phyloP scores from a whole-genome alignment of 1,140 invertebrate species.

The Hyles euphorbiae region DNA sequence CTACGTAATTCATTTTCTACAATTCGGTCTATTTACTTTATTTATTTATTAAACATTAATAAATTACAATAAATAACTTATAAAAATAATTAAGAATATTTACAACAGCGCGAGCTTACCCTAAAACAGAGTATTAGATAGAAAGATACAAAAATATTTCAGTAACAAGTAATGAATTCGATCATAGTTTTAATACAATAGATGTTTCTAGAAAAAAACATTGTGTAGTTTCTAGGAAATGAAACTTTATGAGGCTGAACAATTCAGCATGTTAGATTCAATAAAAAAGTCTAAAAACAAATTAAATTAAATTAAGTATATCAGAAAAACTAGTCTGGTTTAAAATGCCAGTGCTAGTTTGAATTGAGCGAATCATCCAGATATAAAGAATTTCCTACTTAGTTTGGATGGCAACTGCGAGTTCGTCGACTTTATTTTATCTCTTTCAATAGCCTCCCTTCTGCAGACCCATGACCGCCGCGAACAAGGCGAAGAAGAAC shows the following conservation, averaged over 20 bases:
- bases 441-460: conserved; percentile 50
- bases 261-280: no score
- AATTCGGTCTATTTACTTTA: neutral
- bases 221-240: no score
- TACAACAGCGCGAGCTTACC: conserved; percentile 46
- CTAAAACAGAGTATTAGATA: neutral
- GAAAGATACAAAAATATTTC: no score
- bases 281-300: no score
- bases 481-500: conserved; percentile 90
- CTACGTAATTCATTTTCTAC: conserved; percentile 5
- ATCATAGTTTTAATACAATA: no score
- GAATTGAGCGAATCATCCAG: neutral
- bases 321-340: no score
- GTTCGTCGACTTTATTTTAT: conserved; percentile 49
- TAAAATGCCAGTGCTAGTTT: no score
- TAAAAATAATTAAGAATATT: conserved; percentile 37
- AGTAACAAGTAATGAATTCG: no score
- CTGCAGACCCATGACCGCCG: conserved; percentile 77
- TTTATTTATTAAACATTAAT: conserved; percentile 5
- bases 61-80: conserved; percentile 30
- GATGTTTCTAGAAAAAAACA: no score
- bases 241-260: no score
- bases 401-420: conserved; percentile 60
- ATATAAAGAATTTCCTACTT: conserved; percentile 24
- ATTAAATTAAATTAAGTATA: no score